phyloP scores from a whole-genome alignment of 2,113 vertebrate genomes.

The Pteropus alecto region DNA sequence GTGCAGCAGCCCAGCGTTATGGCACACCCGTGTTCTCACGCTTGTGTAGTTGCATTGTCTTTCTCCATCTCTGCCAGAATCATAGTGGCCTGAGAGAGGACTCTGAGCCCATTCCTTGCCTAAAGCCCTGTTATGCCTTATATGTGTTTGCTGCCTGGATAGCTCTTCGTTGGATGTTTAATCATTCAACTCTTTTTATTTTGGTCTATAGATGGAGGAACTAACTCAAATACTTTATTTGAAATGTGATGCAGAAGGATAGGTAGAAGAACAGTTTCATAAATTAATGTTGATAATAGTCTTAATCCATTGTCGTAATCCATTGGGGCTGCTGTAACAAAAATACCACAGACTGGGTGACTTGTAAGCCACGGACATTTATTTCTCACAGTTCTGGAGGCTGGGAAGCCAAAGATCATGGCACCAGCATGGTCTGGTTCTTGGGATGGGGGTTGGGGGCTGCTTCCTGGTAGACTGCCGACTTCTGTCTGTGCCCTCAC shows the following conservation, averaged over 20 bases:
- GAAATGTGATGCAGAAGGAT: background rate
- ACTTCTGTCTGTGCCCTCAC: background rate
- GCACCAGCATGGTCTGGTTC: background rate
- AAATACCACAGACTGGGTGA: background rate
- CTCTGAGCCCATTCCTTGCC: background rate
- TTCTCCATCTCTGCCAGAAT: background rate
- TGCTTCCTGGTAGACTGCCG: background rate
- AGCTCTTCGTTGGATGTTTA: background rate
- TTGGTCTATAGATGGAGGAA: background rate
- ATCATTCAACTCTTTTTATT: background rate
- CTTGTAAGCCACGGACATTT: no score
- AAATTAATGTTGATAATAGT: background rate
- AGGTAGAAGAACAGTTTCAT: background rate
- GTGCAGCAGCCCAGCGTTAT: background rate
- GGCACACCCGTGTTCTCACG: accelerated
- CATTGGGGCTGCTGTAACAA: background rate
- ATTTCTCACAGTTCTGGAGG: background rate
- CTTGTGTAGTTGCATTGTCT: background rate
- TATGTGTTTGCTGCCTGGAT: background rate
- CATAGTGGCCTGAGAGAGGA: background rate
- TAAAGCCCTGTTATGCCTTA: background rate
- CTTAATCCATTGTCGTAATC: background rate
- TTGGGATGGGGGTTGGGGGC: no score
- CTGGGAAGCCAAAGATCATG: background rate
- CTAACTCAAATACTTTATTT: background rate